Evolutionary conservation across 2,888 invertebrate genomes (phyloP).

Genomic region (Zaprionus bogoriensis): DNA sequence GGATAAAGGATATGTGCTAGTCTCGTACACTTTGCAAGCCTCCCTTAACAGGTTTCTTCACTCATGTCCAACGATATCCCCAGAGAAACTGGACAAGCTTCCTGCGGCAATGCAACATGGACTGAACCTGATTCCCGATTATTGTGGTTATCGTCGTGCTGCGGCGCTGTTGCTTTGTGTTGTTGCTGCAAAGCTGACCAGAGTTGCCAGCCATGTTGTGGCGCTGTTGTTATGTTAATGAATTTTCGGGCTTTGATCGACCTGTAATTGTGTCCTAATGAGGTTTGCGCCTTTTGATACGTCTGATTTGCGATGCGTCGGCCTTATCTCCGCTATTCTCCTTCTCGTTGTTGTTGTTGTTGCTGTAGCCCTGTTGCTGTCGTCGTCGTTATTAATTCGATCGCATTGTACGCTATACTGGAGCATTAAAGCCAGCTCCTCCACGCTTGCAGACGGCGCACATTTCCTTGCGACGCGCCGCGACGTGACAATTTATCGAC

Average conservation of each 20-base stretch:
- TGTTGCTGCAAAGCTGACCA: not conserved
- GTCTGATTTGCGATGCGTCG: conserved; percentile 3
- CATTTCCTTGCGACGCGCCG: conserved; percentile 29
- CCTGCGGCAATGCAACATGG: not conserved
- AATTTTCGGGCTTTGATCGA: conserved; percentile 8
- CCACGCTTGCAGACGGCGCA: conserved; percentile 3
- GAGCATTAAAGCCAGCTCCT: conserved; percentile 13
- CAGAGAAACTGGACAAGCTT: not conserved
- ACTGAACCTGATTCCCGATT: not conserved
- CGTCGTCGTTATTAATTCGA: conserved; percentile 11
- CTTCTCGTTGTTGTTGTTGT: not conserved
- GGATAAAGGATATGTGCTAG: not conserved
- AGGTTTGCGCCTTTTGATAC: conserved; percentile 3
- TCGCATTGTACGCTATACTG: conserved; percentile 8
- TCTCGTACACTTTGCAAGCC: not conserved
- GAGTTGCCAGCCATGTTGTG: not conserved
- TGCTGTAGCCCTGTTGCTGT: not conserved
- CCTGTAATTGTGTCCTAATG: conserved; percentile 16
- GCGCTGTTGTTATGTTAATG: conserved; percentile 9
- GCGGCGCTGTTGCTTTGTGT: not conserved
- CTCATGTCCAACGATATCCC: not conserved
- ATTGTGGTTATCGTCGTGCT: no score
- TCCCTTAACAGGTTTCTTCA: no score
- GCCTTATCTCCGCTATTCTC: not conserved
- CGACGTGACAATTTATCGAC: conserved; percentile 59